Evolutionary conservation across 2,113 vertebrate genomes (phyloP).

Genomic region (Origma solitaria): DNA sequence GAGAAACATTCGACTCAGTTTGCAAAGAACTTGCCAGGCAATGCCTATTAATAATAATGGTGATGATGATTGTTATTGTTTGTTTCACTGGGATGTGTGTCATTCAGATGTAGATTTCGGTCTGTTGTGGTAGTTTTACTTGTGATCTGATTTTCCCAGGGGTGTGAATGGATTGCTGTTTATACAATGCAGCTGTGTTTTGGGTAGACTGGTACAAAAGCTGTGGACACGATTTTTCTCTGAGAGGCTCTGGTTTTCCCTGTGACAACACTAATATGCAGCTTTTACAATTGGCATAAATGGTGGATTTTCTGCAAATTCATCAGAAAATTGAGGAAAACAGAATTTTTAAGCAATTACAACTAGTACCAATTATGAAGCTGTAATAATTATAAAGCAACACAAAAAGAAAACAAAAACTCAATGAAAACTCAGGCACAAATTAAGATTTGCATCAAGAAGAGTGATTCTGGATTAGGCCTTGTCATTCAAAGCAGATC

Average conservation of each 20-base stretch:
- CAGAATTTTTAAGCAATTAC: not conserved
- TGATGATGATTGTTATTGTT: slow-evolving; percentile 1
- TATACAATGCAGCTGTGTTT: slow-evolving; percentile 50
- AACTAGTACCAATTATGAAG: not conserved
- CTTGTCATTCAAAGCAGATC: not conserved
- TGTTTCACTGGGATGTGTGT: not conserved
- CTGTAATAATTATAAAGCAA: not conserved
- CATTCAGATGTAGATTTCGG: slow-evolving; percentile 18
- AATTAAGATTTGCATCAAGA: not conserved
- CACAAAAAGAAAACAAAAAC: not conserved
- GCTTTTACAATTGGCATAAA: not conserved
- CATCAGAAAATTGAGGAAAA: not conserved
- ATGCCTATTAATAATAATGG: not conserved
- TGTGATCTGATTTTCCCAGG: not conserved
- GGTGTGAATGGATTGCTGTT: slow-evolving; percentile 17
- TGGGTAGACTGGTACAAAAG: not conserved
- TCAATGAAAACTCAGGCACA: not conserved
- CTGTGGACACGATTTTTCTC: not conserved
- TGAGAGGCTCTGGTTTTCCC: not conserved
- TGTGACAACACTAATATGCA: not conserved
- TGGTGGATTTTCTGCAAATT: not conserved
- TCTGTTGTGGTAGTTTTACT: slow-evolving; percentile 12
- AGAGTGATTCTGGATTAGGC: not conserved
- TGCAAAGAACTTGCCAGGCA: not conserved
- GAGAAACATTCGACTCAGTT: not conserved